Conservation (phyloP, 2,113 vertebrate species). For the Crocuta crocuta region DNA sequence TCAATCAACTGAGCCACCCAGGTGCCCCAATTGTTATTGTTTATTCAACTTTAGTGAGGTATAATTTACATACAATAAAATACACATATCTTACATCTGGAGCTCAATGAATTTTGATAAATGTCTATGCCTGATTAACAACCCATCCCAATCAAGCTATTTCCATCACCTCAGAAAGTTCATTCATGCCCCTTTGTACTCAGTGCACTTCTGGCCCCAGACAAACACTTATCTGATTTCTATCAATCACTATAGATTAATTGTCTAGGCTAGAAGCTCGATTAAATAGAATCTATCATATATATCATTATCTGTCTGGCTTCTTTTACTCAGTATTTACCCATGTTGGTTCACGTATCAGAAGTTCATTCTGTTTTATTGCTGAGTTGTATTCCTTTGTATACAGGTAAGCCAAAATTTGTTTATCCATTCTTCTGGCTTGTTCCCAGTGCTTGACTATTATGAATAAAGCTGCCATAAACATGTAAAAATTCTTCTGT, state of each 20-base stretch:
- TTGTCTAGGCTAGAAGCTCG: not conserved
- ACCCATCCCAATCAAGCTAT: not conserved
- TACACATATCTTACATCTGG: not conserved
- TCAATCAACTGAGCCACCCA: too few relatives aligned
- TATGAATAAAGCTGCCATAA: not conserved
- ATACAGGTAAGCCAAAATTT: not conserved
- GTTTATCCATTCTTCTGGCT: not conserved
- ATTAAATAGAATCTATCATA: not conserved
- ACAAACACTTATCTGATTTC: not conserved
- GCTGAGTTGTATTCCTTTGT: not conserved
- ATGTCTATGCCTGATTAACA: not conserved
- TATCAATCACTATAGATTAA: not conserved
- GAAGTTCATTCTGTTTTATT: not conserved
- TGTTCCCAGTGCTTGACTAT: not conserved
- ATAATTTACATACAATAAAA: not conserved
- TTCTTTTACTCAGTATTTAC: not conserved
- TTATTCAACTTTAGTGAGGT: not conserved
- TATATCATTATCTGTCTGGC: not conserved
- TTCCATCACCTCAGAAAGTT: not conserved
- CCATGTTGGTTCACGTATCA: not conserved
- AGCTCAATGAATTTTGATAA: conserved; percentile 3
- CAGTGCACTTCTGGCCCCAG: not conserved
- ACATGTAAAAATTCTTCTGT: not conserved
- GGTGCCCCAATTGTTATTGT: too few relatives aligned
- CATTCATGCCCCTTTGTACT: not conserved